Conservation (phyloP, 2,888 invertebrate genomes). For the Antheraea yamamai region DNA sequence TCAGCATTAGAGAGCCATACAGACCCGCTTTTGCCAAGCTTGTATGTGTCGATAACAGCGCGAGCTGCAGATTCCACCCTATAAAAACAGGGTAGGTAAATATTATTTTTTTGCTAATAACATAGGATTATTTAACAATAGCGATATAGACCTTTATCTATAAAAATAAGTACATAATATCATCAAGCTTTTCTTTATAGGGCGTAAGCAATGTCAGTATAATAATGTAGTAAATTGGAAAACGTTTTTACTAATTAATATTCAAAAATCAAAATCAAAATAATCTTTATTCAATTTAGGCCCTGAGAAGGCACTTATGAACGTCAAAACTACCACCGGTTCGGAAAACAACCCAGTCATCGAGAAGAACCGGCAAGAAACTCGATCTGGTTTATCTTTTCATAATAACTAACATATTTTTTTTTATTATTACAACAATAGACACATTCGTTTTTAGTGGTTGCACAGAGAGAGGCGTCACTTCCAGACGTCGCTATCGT, state of each 20-base stretch:
- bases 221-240: neutral
- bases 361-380: no score
- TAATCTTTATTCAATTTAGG: no score
- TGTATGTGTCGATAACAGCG: conserved; percentile 35
- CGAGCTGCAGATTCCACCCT: conserved; percentile 37
- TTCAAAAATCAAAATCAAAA: no score
- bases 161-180: neutral
- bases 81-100: conserved; percentile 7
- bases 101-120: neutral
- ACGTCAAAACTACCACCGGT: no score
- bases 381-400: no score
- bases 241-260: neutral
- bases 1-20: conserved; percentile 37
- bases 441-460: no score
- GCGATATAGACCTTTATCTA: neutral
- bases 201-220: neutral
- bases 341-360: no score
- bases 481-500: no score
- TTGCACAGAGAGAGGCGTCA: no score
- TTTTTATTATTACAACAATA: no score
- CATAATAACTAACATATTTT: no score
- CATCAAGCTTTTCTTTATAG: neutral
- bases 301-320: no score
- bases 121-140: neutral
- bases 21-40: conserved; percentile 36